Conservation (phyloP, 2,888 invertebrate genomes). For the Nasonovia ribisnigri region DNA sequence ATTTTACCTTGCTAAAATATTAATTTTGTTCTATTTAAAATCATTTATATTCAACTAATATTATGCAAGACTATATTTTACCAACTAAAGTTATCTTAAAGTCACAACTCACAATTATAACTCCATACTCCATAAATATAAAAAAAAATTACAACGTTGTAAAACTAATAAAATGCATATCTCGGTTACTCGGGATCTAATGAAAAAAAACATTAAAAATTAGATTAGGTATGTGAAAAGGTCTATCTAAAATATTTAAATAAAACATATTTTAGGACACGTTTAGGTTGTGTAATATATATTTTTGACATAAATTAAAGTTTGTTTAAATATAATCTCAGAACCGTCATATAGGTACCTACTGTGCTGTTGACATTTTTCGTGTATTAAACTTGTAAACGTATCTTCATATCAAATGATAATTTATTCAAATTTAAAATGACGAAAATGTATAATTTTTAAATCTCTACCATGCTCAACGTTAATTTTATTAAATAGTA, state of each 20-base stretch:
- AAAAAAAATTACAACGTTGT: not conserved
- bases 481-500: slow-evolving; percentile 8
- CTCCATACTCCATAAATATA: not conserved
- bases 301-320: slow-evolving; percentile 29
- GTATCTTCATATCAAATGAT: not conserved
- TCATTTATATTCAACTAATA: not conserved
- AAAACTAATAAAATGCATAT: not conserved
- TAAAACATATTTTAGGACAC: slow-evolving; percentile 13
- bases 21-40: not conserved
- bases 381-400: not conserved
- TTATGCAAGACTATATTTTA: not conserved
- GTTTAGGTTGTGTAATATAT: slow-evolving; percentile 13
- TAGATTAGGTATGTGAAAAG: not conserved
- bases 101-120: not conserved
- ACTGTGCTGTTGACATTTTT: slow-evolving; percentile 16
- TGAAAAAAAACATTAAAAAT: not conserved
- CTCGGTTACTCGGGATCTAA: not conserved
- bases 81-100: not conserved
- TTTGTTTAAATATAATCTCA: slow-evolving; percentile 32
- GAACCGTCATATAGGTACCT: not conserved
- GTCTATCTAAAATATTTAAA: not conserved
- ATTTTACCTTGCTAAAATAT: not conserved
- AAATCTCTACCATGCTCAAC: not conserved
- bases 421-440: slow-evolving; percentile 36
- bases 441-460: slow-evolving; percentile 17